These are phyloP conservation scores for Epinotia demarniana DNA, from an alignment of 2,888 invertebrate genomes.

Conservation along the genomic window DNA sequence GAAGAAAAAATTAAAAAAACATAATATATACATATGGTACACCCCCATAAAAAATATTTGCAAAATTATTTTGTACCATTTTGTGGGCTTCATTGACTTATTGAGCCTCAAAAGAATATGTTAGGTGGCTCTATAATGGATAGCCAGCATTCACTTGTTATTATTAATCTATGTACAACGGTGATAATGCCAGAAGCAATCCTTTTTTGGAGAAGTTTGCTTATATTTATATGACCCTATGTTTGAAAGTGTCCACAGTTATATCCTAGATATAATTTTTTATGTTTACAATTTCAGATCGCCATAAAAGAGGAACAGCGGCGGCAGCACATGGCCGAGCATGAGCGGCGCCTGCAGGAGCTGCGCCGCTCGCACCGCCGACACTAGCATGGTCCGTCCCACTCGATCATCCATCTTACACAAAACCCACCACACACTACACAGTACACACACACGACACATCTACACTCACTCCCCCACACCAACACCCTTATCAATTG, in stretches of 20 bases:
- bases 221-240: background rate
- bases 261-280: background rate
- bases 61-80: too few species aligned
- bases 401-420: conserved; percentile 48
- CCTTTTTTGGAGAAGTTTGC: background rate
- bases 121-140: background rate
- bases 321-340: conserved; percentile 93
- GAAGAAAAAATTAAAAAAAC: too few species aligned
- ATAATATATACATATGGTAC: too few species aligned
- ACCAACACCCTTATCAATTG: conserved; percentile 47
- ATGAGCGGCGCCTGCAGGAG: conserved; percentile 91
- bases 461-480: conserved; percentile 52
- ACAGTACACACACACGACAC: conserved; percentile 40
- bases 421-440: conserved; percentile 40
- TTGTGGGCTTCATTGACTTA: too few species aligned
- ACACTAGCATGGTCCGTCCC: conserved; percentile 83
- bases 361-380: conserved; percentile 85
- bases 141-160: background rate
- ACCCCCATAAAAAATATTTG: too few species aligned
- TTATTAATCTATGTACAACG: too few species aligned
- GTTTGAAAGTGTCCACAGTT: background rate
- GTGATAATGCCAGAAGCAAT: too few species aligned
- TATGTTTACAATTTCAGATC: conserved; percentile 84
- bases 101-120: background rate
- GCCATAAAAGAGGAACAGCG: conserved; percentile 95